Evolutionary conservation across 2,797 vertebrate genomes (phyloP), one percentile per base, ranked within the genome.

Genomic region (Neopelma chrysocephalum): DNA sequence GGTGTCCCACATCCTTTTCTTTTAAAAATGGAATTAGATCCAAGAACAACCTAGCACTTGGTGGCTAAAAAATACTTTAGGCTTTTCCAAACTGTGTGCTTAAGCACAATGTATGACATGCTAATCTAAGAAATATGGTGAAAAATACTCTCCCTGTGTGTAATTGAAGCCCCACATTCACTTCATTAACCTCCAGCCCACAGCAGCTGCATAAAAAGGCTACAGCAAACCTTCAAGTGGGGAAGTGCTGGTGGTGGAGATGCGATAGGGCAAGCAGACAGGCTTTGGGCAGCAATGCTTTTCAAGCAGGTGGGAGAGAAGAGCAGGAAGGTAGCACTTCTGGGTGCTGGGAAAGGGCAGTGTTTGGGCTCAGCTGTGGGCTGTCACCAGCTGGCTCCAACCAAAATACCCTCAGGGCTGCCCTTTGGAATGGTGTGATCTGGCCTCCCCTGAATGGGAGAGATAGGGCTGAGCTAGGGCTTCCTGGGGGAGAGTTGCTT

Each of bases 231-330:
- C 12, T 31, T 11, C 6, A 10, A 7, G 10, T 25, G 22, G 15
- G 14, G 17, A n/a, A n/a, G 10, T 25, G 70, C 12, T 48, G 3
- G 9, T 13, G 43, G 10, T 5, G 15, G 45, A 84, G 42, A 4
- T 27, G 29, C 0, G 3, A 31, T 7, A 36, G n/a, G 38, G 40
- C 10, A 22, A 71, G 31, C 0, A 0, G 16, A 9, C 11, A 36
- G 20, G 7, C 1, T 77, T 87, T 40, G 40, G 60, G 15, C 68
- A 47, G 21, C 38, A n/a, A 8, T 16, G 45, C 4, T n/a, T 16
- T 56, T 34, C 3, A 17, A 40, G 14, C 0, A 2, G 12, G 26
- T 2, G 1, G 9, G 19, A 8, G 68, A 42, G 40, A 26, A 29
- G 57, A 27, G 45, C 2, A 15, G 57, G 61, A 64, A 79, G 40